Base-by-base conservation (phyloP, 2,888 invertebrate species). In the Nudaria mundana region DNA sequence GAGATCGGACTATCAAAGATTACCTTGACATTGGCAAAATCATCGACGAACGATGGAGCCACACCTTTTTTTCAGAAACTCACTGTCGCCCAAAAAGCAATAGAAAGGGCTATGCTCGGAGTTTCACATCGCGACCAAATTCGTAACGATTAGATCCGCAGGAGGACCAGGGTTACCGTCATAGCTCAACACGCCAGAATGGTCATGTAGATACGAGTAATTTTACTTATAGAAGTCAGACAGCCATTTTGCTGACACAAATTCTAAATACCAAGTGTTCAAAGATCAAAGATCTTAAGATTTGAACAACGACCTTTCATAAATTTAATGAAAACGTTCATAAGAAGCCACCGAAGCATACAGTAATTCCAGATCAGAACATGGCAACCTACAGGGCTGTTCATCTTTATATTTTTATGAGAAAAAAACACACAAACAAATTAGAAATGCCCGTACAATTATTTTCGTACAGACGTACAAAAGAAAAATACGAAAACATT, bases 401-500 rank as follows among this genome's bases (percentile, higher is more conserved):
- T 60, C 59, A 72, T 68, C 72, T 65, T 66, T 60, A 62, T 62
- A 65, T 67, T 60, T 63, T 60, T 64, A 67, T 62, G 61, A 73
- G 76, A 73, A 20, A n/a, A n/a, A n/a, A n/a, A n/a, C n/a, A 66
- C 56, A 65, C 66, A 66, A 75, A 73, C 69, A 73, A 80, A 79
- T 79, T 76, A 76, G 67, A 56, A 53, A 55, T 49, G 47, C 71
- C 76, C 76, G 67, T 76, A 75, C 78, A 82, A 84, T 84, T 80
- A 82, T 79, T 74, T 20, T 76, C 73, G 52, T 51, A 43, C 36
- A 44, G 62, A 66, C 59, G 59, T 54, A 57, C 63, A 57, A 62
- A 63, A 66, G 60, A 76, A 72, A 75, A 78, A 76, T 72, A 64
- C 48, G 66, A 67, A 75, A 55, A 60, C 11, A 33, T 44, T 52